phyloP scores from a whole-genome alignment of 2,113 vertebrate species.

The Petrocephalus microphthalmus region DNA sequence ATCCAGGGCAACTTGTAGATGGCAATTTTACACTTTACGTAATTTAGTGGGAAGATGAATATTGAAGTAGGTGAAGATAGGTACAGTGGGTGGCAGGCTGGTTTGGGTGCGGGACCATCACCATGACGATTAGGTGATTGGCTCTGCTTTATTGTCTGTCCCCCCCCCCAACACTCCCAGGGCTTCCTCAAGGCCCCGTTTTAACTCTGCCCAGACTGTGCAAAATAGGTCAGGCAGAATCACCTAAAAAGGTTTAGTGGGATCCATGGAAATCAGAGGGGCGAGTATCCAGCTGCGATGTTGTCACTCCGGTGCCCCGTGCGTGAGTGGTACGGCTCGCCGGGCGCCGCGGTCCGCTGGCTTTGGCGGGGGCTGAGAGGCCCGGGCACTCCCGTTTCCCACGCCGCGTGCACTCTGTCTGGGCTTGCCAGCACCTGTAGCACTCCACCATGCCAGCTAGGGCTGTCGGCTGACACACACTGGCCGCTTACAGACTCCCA shows the following conservation, averaged over 20 bases:
- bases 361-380: not conserved
- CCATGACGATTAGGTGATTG: not conserved
- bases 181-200: slow-evolving; percentile 17
- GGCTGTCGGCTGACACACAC: no score
- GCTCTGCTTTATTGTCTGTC: not conserved
- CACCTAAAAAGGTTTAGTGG: slow-evolving; percentile 42
- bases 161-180: not conserved
- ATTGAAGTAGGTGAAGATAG: slow-evolving; percentile 12
- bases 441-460: not conserved
- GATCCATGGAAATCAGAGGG: slow-evolving; percentile 19
- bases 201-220: slow-evolving; percentile 39
- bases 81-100: not conserved
- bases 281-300: not conserved
- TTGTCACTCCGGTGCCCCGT: slow-evolving; percentile 21
- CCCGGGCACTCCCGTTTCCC: not conserved
- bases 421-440: not conserved
- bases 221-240: slow-evolving; percentile 57
- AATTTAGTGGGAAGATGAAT: slow-evolving; percentile 20
- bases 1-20: not conserved
- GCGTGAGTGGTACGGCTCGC: slow-evolving; percentile 35
- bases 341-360: not conserved
- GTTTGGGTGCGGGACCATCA: not conserved
- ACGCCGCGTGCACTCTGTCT: not conserved
- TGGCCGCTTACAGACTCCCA: no score
- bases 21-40: not conserved